Conservation (phyloP, 35 echinoderm and acorn worm species). For the Apostichopus parvimensis region DNA sequence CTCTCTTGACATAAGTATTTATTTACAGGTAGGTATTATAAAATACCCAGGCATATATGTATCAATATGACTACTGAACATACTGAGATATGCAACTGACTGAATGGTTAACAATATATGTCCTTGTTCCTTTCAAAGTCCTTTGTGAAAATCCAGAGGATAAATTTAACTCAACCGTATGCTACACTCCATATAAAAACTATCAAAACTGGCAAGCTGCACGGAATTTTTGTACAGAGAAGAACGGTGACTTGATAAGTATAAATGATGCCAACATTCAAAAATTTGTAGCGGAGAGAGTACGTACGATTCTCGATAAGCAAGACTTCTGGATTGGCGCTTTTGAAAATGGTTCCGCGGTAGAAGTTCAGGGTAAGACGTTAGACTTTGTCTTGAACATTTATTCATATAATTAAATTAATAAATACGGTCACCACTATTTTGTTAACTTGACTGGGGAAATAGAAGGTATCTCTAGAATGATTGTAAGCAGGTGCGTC, state of each 20-base stretch:
- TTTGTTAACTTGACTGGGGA: not conserved
- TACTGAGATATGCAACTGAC: not conserved
- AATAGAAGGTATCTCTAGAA: not conserved
- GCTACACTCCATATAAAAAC: not conserved
- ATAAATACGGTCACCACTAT: not conserved
- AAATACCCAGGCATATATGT: not conserved
- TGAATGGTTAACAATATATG: not conserved
- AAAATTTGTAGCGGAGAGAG: not conserved
- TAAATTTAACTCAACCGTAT: not conserved
- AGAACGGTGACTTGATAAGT: not conserved
- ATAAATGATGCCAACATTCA: not conserved
- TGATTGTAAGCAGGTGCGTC: not conserved
- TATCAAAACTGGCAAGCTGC: conserved; percentile 6
- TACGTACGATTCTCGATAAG: not conserved
- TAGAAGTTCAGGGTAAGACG: too few relatives aligned
- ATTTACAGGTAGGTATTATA: not conserved
- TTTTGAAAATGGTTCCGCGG: not conserved
- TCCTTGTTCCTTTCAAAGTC: not conserved
- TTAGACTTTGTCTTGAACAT: not conserved
- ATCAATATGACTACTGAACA: not conserved
- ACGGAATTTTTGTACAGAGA: not conserved
- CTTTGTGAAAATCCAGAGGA: not conserved
- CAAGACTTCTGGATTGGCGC: conserved; percentile 22
- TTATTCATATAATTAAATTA: not conserved
- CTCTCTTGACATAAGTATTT: not conserved